These are phyloP conservation scores for Piezodorus guildinii DNA, from an alignment of 1,140 invertebrate species.

Conservation along the genomic window DNA sequence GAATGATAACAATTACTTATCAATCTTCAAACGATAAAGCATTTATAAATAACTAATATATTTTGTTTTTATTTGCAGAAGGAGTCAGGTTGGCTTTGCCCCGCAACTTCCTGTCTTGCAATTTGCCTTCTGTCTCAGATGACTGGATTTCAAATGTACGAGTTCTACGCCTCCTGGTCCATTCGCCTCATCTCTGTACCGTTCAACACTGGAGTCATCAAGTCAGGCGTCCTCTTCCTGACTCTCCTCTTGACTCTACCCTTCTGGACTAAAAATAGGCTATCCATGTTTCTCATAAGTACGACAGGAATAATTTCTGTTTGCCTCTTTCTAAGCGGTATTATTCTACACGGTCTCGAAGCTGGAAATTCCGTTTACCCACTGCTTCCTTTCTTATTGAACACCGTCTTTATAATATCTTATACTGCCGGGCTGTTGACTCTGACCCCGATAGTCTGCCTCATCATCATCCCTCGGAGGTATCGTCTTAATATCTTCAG, in stretches of 20 bases:
- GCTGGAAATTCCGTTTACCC: not conserved
- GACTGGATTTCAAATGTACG: not conserved
- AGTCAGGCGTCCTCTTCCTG: not conserved
- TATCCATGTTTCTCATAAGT: not conserved
- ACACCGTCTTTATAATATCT: not conserved
- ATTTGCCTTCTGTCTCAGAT: not conserved
- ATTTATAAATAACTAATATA: too few species aligned
- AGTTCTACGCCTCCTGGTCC: conserved; percentile 1
- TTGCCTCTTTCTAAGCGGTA: not conserved
- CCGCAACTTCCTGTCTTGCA: not conserved
- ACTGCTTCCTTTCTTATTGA: not conserved
- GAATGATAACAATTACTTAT: too few species aligned
- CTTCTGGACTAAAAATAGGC: not conserved
- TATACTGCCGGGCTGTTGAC: not conserved
- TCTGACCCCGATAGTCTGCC: not conserved
- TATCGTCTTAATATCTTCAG: not conserved
- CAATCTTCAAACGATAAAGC: too few species aligned
- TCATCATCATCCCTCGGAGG: not conserved
- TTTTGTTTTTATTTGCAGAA: not conserved
- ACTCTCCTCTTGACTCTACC: not conserved
- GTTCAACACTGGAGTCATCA: not conserved
- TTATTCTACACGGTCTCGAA: conserved; percentile 4
- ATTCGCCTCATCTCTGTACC: not conserved
- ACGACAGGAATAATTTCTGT: not conserved
- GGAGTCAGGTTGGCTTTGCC: not conserved